A percentile compares a stretch with the other conserved stretches of the same genome.
These are phyloP conservation scores for Catostylus mosaicus DNA, from an alignment of 30 jellyfish, hydroid and myxozoan genomes.

Conservation along the genomic window DNA sequence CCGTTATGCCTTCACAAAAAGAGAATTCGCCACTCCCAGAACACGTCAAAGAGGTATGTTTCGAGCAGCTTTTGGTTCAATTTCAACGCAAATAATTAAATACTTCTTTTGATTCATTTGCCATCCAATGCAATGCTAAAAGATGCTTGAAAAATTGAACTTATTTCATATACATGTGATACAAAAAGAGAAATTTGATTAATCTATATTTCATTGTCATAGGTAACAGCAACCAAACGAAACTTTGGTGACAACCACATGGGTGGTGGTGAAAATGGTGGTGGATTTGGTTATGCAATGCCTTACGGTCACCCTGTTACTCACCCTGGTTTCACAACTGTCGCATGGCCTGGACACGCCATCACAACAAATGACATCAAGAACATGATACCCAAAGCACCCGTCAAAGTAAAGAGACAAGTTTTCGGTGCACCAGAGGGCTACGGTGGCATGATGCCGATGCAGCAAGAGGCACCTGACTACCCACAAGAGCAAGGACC, in stretches of 20 bases:
- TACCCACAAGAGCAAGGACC: conserved; percentile 72
- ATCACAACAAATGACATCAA: conserved; percentile 81
- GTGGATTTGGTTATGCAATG: conserved; percentile 72
- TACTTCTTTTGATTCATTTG: too few species aligned
- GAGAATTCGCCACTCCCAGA: conserved; percentile 55
- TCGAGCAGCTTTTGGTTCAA: neutral
- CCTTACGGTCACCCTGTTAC: conserved; percentile 98
- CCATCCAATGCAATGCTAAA: too few species aligned
- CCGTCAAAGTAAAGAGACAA: conserved; percentile 74
- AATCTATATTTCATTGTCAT: neutral
- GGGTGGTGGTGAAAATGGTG: conserved; percentile 18
- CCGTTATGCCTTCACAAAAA: conserved; percentile 48
- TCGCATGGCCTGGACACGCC: conserved; percentile 98
- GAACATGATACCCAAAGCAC: conserved; percentile 69
- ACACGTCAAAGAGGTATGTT: conserved; percentile 25
- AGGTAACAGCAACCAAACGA: conserved; percentile 72
- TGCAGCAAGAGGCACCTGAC: conserved; percentile 50
- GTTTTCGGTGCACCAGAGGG: conserved; percentile 68
- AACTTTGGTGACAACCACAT: conserved; percentile 61
- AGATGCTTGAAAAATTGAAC: too few species aligned
- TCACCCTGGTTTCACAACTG: conserved; percentile 98
- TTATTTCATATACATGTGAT: too few species aligned
- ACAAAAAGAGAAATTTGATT: conserved; percentile 10
- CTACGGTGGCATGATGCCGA: conserved; percentile 57
- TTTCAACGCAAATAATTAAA: too few species aligned